A percentile compares a stretch with the other conserved stretches of the same genome.
Evolutionary conservation across 2,113 vertebrate genomes (phyloP).

Genomic region (Cavia aperea): DNA sequence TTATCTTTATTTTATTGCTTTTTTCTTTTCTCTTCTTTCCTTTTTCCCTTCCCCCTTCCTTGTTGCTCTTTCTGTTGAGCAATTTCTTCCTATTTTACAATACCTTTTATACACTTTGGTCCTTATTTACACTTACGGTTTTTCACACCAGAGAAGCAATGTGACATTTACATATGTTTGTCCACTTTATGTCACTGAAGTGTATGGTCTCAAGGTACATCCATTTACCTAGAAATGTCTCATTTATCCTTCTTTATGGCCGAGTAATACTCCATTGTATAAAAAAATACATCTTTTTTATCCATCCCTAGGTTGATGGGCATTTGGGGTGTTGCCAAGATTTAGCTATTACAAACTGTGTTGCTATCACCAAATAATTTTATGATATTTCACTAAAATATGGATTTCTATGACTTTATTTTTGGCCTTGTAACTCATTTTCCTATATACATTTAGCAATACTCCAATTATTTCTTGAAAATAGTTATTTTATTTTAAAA

Average conservation of each 20-base stretch:
- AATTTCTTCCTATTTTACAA: not conserved
- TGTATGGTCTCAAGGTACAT: not conserved
- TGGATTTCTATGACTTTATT: not conserved
- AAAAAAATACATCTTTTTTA: not conserved
- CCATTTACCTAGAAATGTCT: not conserved
- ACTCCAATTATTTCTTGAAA: constrained; percentile 33
- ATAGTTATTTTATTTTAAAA: not conserved
- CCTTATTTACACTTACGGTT: not conserved
- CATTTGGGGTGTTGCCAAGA: not conserved
- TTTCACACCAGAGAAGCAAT: not conserved
- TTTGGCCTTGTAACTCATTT: not conserved
- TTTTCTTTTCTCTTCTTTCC: not conserved
- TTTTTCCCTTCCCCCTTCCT: not conserved
- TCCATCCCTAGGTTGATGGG: not conserved
- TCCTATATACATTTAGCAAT: not conserved
- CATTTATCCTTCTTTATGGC: not conserved
- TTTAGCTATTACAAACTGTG: not conserved
- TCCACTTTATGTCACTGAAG: not conserved
- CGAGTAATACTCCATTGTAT: not conserved
- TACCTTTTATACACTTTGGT: not conserved
- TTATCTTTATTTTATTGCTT: not conserved
- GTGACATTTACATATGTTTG: not conserved
- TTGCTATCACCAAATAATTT: not conserved
- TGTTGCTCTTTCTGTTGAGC: not conserved
- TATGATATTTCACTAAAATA: not conserved